phyloP scores from a whole-genome alignment of 2,888 invertebrate genomes.

The Abrostola triplasia region DNA sequence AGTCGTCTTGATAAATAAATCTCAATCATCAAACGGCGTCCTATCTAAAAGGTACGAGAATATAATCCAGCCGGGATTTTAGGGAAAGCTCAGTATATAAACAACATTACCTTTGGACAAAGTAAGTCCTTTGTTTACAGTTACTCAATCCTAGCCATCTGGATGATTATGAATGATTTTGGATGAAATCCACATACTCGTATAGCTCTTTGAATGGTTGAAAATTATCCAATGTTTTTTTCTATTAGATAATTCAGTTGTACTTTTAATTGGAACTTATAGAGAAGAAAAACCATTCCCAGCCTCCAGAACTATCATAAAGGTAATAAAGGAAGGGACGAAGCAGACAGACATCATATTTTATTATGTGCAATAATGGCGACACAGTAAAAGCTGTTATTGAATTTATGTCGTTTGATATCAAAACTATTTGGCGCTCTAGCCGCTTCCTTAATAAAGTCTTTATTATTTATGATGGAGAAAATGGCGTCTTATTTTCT shows the following conservation, averaged over 20 bases:
- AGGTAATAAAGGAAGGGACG: constrained; percentile 1
- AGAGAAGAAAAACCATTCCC: not conserved
- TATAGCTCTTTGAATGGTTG: not conserved
- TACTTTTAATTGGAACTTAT: too few relatives aligned
- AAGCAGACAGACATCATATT: constrained; percentile 4
- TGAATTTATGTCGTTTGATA: constrained; percentile 20
- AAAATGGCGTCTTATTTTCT: constrained; percentile 18
- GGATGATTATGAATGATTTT: too few relatives aligned
- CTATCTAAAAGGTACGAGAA: constrained; percentile 7
- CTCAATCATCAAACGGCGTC: not conserved
- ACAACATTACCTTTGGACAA: constrained; percentile 4
- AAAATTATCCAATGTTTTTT: not conserved
- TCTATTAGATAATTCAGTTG: too few relatives aligned
- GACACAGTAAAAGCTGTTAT: constrained; percentile 13
- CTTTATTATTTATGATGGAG: constrained; percentile 15
- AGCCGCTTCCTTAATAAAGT: constrained; percentile 9
- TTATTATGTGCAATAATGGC: constrained; percentile 8
- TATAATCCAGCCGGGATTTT: constrained; percentile 11
- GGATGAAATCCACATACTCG: too few relatives aligned
- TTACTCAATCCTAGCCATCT: constrained; percentile 1
- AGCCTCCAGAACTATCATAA: not conserved
- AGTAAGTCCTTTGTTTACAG: constrained; percentile 18
- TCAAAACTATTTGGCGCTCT: constrained; percentile 12
- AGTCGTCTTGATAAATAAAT: not conserved
- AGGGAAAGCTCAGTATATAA: constrained; percentile 7